Evolutionary conservation across 2,888 invertebrate species (phyloP), one percentile per base, ranked within the genome.

Genomic region (Parascotia fuliginaria): DNA sequence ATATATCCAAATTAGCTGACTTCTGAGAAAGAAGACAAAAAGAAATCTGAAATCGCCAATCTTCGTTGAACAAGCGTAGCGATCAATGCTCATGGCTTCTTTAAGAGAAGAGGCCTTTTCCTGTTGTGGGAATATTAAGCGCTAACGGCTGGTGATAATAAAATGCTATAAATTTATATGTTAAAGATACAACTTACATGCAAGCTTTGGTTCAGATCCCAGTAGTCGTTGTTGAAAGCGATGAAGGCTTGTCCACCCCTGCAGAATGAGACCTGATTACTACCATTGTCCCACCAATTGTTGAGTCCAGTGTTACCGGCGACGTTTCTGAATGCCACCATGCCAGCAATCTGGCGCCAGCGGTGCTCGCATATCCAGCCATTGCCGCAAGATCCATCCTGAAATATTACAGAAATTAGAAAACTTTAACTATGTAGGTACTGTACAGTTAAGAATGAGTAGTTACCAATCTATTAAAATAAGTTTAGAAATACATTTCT

Each of bases 361-460:
- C 97, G 93, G 83, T 97, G 96, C 81, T 98, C 97, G 71, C 97
- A 97, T 0, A 97, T 84, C 96, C 96, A 97, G 1, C 96, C 96
- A 60, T 94, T 94, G 0, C 92, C 92, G 73, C 97, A 97, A 0
- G 92, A 87, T 0, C 89, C 86, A 54, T 96, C 95, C 92, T 92
- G 31, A 16, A 3, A 1, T 1, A 24, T 24, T 6, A 33, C 2
- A 22, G 0, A 9, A 9, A 9, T 13, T 7, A 5, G 14, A 12
- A 29, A 3, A 31, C 9, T 31, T 19, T 13, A n/a, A 6, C 3
- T 14, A n/a, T n/a, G n/a, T n/a, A n/a, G n/a, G n/a, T n/a, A n/a
- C n/a, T n/a, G n/a, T n/a, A n/a, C n/a, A n/a, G n/a, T n/a, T n/a
- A n/a, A n/a, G n/a, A n/a, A n/a, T n/a, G n/a, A n/a, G n/a, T n/a